These are phyloP conservation scores for Crypturellus tataupa DNA, from an alignment of 2,797 vertebrate genomes.

Conservation along the genomic window DNA sequence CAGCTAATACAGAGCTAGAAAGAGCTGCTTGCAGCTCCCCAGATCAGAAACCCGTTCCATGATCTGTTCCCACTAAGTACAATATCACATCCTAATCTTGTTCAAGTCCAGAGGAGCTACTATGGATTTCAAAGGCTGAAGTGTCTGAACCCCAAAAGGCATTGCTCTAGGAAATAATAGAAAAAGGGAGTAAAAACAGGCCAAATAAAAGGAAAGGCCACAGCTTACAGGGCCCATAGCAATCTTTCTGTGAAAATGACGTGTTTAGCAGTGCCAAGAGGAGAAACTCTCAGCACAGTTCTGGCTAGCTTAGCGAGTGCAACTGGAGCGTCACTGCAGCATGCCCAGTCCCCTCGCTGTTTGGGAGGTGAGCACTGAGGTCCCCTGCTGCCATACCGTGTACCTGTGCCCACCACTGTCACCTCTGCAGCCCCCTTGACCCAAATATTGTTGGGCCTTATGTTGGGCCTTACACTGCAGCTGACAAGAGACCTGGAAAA, in stretches of 20 bases:
- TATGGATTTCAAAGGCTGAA: background rate
- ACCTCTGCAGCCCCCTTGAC: background rate
- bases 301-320: background rate
- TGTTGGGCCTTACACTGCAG: background rate
- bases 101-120: background rate
- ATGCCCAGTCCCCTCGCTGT: background rate
- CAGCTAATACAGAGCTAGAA: background rate
- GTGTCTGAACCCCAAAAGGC: background rate
- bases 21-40: background rate
- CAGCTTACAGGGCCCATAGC: background rate
- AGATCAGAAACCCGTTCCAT: background rate
- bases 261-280: background rate
- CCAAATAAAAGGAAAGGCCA: background rate
- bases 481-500: background rate
- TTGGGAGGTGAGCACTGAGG: background rate
- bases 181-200: background rate
- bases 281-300: fast-evolving
- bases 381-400: background rate
- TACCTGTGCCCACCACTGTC: background rate
- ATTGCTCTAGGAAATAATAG: background rate
- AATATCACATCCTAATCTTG: background rate
- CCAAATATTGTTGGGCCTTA: background rate
- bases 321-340: background rate
- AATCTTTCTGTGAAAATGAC: background rate
- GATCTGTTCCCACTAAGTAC: background rate